Base-by-base conservation (phyloP, 2,797 vertebrate genomes). In the Hypotaenidia philippensis region DNA sequence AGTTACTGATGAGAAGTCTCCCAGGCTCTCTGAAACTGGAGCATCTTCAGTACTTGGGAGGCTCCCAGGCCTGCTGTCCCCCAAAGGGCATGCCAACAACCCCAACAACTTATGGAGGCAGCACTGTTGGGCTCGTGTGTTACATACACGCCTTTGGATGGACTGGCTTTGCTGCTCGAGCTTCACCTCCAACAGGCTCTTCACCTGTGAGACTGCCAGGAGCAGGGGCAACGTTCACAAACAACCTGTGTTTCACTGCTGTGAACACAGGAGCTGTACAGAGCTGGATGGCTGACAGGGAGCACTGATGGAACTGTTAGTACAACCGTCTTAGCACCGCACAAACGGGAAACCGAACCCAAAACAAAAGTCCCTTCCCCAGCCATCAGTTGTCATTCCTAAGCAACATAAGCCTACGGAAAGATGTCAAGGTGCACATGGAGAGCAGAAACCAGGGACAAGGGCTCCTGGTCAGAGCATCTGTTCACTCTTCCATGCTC, bases 111-210 rank as follows among this genome's bases (percentile, higher is more conserved):
- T 25, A 26, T 20, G 56, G 74, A 80, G 75, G 86, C 66, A 64
- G 29, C 22, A 32, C 23, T 17, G 26, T 5, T 36, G 27, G 77
- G 29, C 69, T 81, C 5, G 1, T 1, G 15, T 11, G 22, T 36
- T 34, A 59, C 4, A 4, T 1, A 14, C 14, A 1, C 0, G 0
- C 11, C 41, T 17, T 2, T 1, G 4, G 32, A 50, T 0, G 9
- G 34, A 49, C 0, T 27, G 27, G 17, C 15, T 34, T 76, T 83
- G 68, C 63, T 52, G 53, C 68, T 81, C 40, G 32, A 10, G 19
- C 29, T 50, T n/a, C 21, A 41, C 4, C 50, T 0, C 1, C 64
- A 61, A 40, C 53, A 70, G 29, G 22, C 8, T 49, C 17, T 15
- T 7, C 31, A 22, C 76, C 34, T 61, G 32, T 32, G 19, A 20